Evolutionary conservation across 2,888 invertebrate species (phyloP).

Genomic region (Odontothrips loti): DNA sequence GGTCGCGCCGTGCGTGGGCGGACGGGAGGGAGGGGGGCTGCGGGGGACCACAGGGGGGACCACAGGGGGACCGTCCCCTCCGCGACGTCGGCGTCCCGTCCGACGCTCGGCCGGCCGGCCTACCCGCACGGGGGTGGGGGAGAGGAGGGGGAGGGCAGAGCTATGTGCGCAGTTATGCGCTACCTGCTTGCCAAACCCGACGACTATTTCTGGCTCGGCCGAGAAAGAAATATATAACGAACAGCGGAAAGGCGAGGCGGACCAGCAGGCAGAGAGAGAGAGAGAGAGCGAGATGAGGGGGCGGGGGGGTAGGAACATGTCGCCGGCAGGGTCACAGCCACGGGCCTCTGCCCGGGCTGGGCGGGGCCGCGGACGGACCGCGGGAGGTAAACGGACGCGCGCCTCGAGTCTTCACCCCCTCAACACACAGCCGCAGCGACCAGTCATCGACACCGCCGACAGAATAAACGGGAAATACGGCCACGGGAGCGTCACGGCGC

Average conservation of each 20-base stretch:
- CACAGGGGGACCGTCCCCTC: neutral
- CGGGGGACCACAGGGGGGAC: neutral
- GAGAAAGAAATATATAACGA: constrained; percentile 20
- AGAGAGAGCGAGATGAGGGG: too few species aligned
- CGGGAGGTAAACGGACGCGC: too few species aligned
- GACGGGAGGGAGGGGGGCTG: too few species aligned
- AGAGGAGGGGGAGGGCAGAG: neutral
- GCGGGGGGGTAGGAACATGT: neutral
- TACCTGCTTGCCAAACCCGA: constrained; percentile 20
- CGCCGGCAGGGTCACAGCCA: constrained; percentile 8
- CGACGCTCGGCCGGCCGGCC: neutral
- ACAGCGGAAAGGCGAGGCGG: constrained; percentile 8
- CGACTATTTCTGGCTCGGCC: constrained; percentile 20
- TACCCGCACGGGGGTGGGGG: neutral
- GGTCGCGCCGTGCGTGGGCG: too few species aligned
- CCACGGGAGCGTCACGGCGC: too few species aligned
- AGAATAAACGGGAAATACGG: too few species aligned
- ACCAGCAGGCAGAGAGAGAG: neutral
- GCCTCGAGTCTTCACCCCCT: too few species aligned
- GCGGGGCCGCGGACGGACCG: neutral
- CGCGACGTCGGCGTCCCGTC: neutral
- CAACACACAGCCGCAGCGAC: too few species aligned
- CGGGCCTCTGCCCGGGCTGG: neutral
- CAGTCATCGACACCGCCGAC: neutral
- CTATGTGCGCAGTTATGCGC: constrained; percentile 23